These are phyloP conservation scores for Athalia rosae DNA, from an alignment of 2,888 invertebrate genomes.

Conservation along the genomic window DNA sequence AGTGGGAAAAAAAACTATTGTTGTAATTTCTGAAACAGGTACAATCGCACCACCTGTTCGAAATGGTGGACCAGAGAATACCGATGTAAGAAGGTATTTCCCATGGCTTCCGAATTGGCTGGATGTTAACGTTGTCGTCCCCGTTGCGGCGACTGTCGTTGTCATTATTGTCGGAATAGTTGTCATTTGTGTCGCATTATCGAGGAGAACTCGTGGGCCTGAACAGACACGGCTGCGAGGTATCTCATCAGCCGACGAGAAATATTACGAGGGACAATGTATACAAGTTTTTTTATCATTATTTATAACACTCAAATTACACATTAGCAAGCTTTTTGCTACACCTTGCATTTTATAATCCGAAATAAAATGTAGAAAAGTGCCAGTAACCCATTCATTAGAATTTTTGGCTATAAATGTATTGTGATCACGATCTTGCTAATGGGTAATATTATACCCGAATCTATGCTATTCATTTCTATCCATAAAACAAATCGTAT, in stretches of 20 bases:
- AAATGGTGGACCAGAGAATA: conserved; percentile 73
- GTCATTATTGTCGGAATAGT: conserved; percentile 93
- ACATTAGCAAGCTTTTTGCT: conserved; percentile 7
- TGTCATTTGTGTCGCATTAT: conserved; percentile 92
- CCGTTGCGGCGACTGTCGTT: conserved; percentile 91
- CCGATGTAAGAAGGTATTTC: conserved; percentile 76
- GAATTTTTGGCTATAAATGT: background rate
- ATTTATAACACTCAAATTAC: conserved; percentile 36
- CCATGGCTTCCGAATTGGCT: conserved; percentile 92
- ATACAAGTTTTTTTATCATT: conserved; percentile 64
- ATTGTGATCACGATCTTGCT: conserved; percentile 4
- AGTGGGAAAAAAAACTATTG: conserved; percentile 63
- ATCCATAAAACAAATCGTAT: background rate
- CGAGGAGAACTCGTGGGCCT: conserved; percentile 82
- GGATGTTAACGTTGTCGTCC: conserved; percentile 92
- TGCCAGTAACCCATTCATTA: background rate
- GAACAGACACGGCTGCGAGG: conserved; percentile 86
- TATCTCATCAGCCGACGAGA: conserved; percentile 73
- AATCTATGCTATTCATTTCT: background rate
- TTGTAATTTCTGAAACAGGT: conserved; percentile 76
- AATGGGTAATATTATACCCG: background rate
- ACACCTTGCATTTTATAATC: background rate
- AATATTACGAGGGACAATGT: conserved; percentile 74
- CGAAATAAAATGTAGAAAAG: background rate
- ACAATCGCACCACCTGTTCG: conserved; percentile 86